phyloP scores from a whole-genome alignment of 2,113 vertebrate genomes.

The Eidolon helvum region DNA sequence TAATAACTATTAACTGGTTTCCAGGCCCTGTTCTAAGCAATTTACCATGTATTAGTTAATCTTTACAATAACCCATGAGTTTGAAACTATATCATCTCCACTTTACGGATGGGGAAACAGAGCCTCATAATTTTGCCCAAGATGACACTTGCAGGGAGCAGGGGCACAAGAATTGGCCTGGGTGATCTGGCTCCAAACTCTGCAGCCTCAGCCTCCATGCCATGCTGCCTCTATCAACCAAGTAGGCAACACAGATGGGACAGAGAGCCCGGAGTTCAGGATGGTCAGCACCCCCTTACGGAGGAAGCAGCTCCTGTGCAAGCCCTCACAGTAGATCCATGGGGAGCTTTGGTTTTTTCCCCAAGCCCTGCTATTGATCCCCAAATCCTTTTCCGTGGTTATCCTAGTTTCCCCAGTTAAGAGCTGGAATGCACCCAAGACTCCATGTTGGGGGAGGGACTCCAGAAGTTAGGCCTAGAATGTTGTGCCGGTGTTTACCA shows the following conservation, averaged over 20 bases:
- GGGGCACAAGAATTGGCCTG: background rate
- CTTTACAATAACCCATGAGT: background rate
- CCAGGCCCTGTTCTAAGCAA: background rate
- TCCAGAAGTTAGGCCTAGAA: background rate
- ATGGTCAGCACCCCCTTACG: fast-evolving
- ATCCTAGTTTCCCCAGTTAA: background rate
- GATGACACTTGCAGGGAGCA: background rate
- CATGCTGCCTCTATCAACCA: background rate
- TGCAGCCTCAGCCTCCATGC: background rate
- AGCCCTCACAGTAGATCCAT: fast-evolving
- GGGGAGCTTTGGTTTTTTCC: background rate
- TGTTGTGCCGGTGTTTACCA: background rate
- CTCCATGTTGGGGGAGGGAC: background rate
- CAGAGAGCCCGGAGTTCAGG: background rate
- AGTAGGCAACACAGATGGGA: background rate
- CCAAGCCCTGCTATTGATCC: background rate
- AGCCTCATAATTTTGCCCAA: background rate
- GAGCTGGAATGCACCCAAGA: background rate
- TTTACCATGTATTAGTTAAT: background rate
- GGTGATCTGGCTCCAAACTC: background rate
- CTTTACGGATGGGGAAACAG: background rate
- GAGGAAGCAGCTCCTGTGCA: background rate
- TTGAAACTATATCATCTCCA: background rate
- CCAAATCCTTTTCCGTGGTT: background rate
- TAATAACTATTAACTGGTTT: background rate